phyloP scores from a whole-genome alignment of 2,888 invertebrate genomes.

The Xanthia togata region DNA sequence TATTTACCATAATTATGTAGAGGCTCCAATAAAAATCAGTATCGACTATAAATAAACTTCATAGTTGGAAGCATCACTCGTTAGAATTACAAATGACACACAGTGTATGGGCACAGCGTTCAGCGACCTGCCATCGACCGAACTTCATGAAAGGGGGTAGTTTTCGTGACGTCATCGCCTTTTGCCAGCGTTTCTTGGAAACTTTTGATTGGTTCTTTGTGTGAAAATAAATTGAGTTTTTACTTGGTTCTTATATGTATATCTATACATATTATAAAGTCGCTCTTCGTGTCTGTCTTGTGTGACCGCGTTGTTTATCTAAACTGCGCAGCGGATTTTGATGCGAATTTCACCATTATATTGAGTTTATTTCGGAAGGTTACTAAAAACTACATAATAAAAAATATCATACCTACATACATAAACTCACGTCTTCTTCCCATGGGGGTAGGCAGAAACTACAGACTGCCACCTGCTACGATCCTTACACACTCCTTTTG shows the following conservation, averaged over 20 bases:
- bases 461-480: too few species aligned
- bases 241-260: not conserved
- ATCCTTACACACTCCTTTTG: too few species aligned
- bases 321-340: too few species aligned
- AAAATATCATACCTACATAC: too few species aligned
- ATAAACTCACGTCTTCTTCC: too few species aligned
- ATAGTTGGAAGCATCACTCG: not conserved
- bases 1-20: not conserved
- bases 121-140: conserved; percentile 52
- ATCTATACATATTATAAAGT: too few species aligned
- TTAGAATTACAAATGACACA: conserved; percentile 14
- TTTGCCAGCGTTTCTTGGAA: conserved; percentile 45
- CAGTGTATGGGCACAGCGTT: not conserved
- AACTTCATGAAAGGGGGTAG: conserved; percentile 55
- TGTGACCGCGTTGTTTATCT: too few species aligned
- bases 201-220: conserved; percentile 21
- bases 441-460: too few species aligned
- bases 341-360: too few species aligned
- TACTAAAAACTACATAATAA: too few species aligned
- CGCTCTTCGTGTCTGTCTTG: too few species aligned
- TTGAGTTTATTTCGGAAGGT: too few species aligned
- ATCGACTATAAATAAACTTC: not conserved
- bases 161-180: conserved; percentile 46
- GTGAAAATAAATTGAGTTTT: not conserved
- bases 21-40: not conserved